Evolutionary conservation across 2,113 vertebrate genomes (phyloP).

Genomic region (Dissostichus mawsoni): DNA sequence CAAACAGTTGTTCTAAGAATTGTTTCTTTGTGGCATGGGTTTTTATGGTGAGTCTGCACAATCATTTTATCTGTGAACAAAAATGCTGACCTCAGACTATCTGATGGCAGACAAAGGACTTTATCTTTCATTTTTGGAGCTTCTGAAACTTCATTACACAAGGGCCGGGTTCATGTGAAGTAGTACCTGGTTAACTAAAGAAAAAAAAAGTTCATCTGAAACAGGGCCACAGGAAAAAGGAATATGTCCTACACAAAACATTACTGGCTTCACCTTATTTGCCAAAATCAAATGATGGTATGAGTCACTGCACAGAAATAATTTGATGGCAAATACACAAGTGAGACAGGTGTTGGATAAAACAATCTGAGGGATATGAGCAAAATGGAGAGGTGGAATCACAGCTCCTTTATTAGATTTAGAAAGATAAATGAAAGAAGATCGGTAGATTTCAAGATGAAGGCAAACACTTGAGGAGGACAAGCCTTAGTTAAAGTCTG

Average conservation of each 20-base stretch:
- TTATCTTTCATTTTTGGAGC: slow-evolving; percentile 10
- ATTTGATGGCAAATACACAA: neutral
- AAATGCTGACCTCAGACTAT: neutral
- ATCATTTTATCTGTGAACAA: neutral
- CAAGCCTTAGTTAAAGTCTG: no score
- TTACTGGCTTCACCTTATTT: neutral
- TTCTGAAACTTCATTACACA: neutral
- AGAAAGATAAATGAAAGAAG: no score
- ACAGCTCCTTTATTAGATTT: slow-evolving; percentile 14
- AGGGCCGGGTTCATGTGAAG: neutral
- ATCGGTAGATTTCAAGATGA: no score
- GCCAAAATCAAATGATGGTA: no score
- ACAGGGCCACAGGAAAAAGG: neutral
- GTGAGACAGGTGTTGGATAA: no score
- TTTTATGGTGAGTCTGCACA: neutral
- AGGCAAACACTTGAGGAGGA: no score
- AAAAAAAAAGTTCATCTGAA: neutral
- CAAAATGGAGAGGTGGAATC: neutral
- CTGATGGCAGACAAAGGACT: neutral
- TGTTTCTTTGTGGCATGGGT: neutral
- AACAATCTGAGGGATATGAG: neutral
- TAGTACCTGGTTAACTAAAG: no score
- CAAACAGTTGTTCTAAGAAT: neutral
- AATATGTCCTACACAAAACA: neutral
- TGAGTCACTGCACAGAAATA: neutral